Evolutionary conservation across 2,888 invertebrate species (phyloP), one percentile per base, ranked within the genome.

Genomic region (Bembecia ichneumoniformis): DNA sequence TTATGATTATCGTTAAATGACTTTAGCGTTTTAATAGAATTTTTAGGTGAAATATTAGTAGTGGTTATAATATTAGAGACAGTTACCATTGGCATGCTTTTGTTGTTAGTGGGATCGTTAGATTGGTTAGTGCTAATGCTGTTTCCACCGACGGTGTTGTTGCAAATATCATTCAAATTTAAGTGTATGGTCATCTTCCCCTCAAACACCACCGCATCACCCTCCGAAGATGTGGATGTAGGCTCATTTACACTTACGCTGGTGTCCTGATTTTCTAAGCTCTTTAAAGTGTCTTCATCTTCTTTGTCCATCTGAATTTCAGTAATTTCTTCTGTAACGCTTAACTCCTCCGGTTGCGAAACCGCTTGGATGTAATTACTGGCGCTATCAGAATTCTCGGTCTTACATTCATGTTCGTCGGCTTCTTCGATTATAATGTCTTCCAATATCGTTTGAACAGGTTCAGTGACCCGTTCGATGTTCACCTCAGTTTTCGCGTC

Each of bases 211-310:
- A 88, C 82, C 51, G 87, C 83, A 60, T 87, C 87, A 54, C 81
- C 79, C 55, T 87, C 88, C 52, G 88, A 88, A 56, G 77, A 69
- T 58, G 79, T 75, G 50, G 87, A 87, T 53, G 73, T 71, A 56
- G 79, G 76, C 59, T 88, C 88, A 74, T 82, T 86, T 50, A 87
- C 74, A 88, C 88, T 88, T 88, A 88, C 88, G 78, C 88, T 88
- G 67, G 81, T 84, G 63, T 88, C 88, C 69, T 87, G 86, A 71
- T 81, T 87, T 54, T 87, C 87, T 74, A 88, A 75, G 74, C 87
- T 87, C 69, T 84, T 86, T 55, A 86, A 71, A 10, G 86, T 88
- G 50, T 84, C 84, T 72, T 89, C 89, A 52, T 87, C 83, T 56
- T 86, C 84, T 71, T 86, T 87, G 54, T 88, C 86, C 56, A 89